These are phyloP conservation scores for Meiosimyza decipiens DNA, from an alignment of 2,888 invertebrate species.

Conservation along the genomic window DNA sequence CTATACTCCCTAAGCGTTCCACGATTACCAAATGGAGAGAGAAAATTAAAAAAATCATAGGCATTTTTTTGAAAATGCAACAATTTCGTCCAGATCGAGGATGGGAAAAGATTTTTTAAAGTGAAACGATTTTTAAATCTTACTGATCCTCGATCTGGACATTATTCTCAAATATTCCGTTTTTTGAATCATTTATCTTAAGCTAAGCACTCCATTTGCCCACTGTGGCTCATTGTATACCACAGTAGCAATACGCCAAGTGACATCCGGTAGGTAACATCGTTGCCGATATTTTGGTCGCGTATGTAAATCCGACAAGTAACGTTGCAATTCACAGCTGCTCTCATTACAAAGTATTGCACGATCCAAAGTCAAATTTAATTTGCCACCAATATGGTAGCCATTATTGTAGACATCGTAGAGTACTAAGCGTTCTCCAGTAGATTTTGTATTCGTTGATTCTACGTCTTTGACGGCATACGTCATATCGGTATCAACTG, in stretches of 20 bases:
- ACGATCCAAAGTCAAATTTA: conserved; percentile 59
- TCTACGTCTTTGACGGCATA: conserved; percentile 40
- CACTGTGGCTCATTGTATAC: conserved; percentile 43
- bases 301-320: conserved; percentile 52
- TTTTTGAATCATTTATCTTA: too few species aligned
- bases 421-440: conserved; percentile 40
- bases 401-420: conserved; percentile 66
- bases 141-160: too few species aligned
- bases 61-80: too few species aligned
- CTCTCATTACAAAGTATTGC: conserved; percentile 48
- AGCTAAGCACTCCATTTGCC: background rate
- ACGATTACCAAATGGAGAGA: background rate
- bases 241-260: conserved; percentile 56
- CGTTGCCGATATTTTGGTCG: conserved; percentile 56
- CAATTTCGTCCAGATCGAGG: too few species aligned
- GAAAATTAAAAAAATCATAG: too few species aligned
- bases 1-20: too few species aligned
- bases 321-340: conserved; percentile 44
- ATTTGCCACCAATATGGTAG: conserved; percentile 57
- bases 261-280: conserved; percentile 54
- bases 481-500: conserved; percentile 60
- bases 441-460: background rate
- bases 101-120: too few species aligned
- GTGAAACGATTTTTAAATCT: too few species aligned
- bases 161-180: too few species aligned